These are phyloP conservation scores for Rhinolophus ferrumequinum DNA, from an alignment of 2,113 vertebrate species.

Conservation along the genomic window DNA sequence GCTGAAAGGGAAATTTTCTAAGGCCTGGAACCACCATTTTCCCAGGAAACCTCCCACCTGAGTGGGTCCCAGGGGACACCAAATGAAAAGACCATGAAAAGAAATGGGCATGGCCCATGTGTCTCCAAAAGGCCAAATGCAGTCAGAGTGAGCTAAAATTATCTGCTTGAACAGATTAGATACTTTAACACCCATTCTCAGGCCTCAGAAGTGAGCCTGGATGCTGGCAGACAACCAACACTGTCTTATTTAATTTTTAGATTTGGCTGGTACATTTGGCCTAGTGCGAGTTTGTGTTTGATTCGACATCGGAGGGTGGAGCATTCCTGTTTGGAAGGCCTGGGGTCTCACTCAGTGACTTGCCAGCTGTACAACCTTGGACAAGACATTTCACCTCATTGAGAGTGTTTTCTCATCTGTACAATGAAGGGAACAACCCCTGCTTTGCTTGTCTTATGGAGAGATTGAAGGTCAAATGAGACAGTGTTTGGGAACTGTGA, in stretches of 20 bases:
- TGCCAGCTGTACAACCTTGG: background rate
- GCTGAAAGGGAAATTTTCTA: background rate
- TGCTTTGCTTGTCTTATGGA: background rate
- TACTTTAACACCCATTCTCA: conserved; percentile 40
- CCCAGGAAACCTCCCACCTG: background rate
- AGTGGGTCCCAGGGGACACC: background rate
- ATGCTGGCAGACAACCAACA: background rate
- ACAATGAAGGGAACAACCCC: background rate
- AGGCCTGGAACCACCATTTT: conserved; percentile 6
- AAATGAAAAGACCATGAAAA: conserved; percentile 15
- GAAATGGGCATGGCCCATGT: background rate
- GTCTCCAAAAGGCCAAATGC: background rate
- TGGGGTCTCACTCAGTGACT: background rate
- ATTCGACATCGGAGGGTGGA: background rate
- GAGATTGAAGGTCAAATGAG: background rate
- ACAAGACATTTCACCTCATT: background rate
- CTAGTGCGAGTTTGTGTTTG: background rate
- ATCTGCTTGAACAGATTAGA: background rate
- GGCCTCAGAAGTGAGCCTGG: background rate
- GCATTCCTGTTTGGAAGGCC: background rate
- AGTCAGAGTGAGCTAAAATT: background rate
- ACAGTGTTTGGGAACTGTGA: background rate
- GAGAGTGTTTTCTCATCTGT: background rate
- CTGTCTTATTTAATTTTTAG: conserved; percentile 32
- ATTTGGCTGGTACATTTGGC: background rate